phyloP scores from a whole-genome alignment of 2,113 vertebrate species.

The Ifrita kowaldi region DNA sequence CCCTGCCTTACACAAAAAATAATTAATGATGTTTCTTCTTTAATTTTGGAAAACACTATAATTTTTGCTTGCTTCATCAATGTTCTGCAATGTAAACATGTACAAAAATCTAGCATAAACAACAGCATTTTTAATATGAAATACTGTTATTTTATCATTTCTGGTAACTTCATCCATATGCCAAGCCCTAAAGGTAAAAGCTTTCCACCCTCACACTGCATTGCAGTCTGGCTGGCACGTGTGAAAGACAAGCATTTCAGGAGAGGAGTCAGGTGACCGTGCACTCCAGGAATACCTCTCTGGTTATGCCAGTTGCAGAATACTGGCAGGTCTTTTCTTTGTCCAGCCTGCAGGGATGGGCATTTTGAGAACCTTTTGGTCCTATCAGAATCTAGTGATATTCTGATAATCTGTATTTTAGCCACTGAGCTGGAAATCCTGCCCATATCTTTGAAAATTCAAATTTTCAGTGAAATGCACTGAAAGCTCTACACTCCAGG shows the following conservation, averaged over 20 bases:
- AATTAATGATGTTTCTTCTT: neutral
- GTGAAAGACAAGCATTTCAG: neutral
- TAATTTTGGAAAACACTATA: neutral
- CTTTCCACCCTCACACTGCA: neutral
- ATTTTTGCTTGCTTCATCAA: neutral
- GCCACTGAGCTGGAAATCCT: neutral
- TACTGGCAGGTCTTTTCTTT: neutral
- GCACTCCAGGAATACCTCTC: neutral
- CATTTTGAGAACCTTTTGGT: neutral
- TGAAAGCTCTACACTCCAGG: neutral
- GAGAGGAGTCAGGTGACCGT: accelerated
- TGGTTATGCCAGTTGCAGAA: neutral
- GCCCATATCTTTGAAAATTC: neutral
- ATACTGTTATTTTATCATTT: neutral
- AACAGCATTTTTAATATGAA: neutral
- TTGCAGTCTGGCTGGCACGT: neutral
- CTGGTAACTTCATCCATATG: neutral
- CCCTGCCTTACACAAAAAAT: neutral
- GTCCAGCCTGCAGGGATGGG: neutral
- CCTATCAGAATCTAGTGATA: neutral
- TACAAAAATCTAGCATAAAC: neutral
- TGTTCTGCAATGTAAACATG: neutral
- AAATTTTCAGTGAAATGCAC: neutral
- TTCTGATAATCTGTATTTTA: neutral
- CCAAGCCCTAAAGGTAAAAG: neutral